These are phyloP conservation scores for Abscondita cerata DNA, from an alignment of 2,888 invertebrate genomes.

Conservation along the genomic window DNA sequence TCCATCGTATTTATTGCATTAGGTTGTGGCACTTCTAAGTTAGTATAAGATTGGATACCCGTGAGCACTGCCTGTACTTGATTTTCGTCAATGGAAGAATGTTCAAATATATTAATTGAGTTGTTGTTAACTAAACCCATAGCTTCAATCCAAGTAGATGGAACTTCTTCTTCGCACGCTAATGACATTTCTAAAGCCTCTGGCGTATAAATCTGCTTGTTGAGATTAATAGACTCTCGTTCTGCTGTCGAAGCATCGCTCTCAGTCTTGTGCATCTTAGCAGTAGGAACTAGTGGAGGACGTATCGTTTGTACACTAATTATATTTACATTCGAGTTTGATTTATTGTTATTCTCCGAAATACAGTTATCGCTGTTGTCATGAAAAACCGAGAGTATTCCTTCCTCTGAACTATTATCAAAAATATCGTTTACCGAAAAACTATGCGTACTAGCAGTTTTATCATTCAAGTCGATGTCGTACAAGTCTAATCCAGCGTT, in stretches of 20 bases:
- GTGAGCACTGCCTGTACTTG: slow-evolving; percentile 68
- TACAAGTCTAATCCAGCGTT: slow-evolving; percentile 54
- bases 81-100: slow-evolving; percentile 61
- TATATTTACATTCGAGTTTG: slow-evolving; percentile 43
- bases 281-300: slow-evolving; percentile 7
- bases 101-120: slow-evolving; percentile 69
- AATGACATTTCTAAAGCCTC: slow-evolving; percentile 75
- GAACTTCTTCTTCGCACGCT: slow-evolving; percentile 77
- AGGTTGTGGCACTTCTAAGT: slow-evolving; percentile 47
- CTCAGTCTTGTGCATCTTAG: background rate
- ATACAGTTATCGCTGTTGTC: slow-evolving; percentile 10
- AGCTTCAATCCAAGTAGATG: slow-evolving; percentile 78
- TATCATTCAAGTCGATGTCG: slow-evolving; percentile 46
- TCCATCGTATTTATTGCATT: slow-evolving; percentile 1
- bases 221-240: slow-evolving; percentile 41
- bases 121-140: slow-evolving; percentile 71
- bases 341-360: slow-evolving; percentile 17
- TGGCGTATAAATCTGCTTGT: slow-evolving; percentile 56
- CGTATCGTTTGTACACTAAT: slow-evolving; percentile 45
- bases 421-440: slow-evolving; percentile 44
- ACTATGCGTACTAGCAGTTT: slow-evolving; percentile 35
- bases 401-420: slow-evolving; percentile 14
- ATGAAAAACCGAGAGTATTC: slow-evolving; percentile 12
- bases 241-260: background rate
- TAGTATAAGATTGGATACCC: slow-evolving; percentile 68